Evolutionary conservation across 2,113 vertebrate species (phyloP), one percentile per base, ranked within the genome.

Genomic region (Macroglossus sobrinus): DNA sequence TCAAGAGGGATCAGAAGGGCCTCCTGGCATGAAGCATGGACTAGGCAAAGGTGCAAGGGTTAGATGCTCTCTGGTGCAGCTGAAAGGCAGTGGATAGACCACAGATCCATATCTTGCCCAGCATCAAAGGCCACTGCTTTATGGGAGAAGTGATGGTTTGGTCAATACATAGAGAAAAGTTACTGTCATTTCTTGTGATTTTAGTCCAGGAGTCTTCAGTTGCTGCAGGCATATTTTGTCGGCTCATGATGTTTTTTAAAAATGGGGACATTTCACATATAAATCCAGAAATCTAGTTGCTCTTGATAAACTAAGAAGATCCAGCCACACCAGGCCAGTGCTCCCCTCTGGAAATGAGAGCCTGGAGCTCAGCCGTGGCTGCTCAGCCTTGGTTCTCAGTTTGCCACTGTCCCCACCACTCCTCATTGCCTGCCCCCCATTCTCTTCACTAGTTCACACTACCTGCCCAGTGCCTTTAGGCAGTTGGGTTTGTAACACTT

Each of bases 391-490:
- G 21, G 45, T 38, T 26, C 35, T 43, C 35, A 0, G 35, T 22
- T 7, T 28, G n/a, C 68, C 12, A 5, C 35, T 50, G 53, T 59
- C 64, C 18, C 22, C 24, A 16, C 50, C 16, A 0, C 15, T 57
- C 50, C 53, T n/a, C 2, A 10, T 2, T 1, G 40, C 74, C 47
- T 22, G 61, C 43, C 33, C 1, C 87, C 18, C 8, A 1, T 1
- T 9, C 0, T 2, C 64, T 33, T 11, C 5, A 8, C 55, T 16
- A 0, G 66, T 13, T 16, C 38, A 2, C 26, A 5, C 9, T 1
- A 0, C 26, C 24, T 3, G 16, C 86, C 74, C 7, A 9, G 24
- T 24, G 28, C 78, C 40, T 4, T 19, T 1, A 4, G 81, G 45
- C 71, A 3, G 5, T 0, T 11, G 16, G 24, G 55, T n/a, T 3